Percentiles rank a stretch among this genome's conserved stretches.
These are phyloP conservation scores for Cephalopachus bancanus DNA, from an alignment of 2,797 vertebrate species.

Conservation along the genomic window DNA sequence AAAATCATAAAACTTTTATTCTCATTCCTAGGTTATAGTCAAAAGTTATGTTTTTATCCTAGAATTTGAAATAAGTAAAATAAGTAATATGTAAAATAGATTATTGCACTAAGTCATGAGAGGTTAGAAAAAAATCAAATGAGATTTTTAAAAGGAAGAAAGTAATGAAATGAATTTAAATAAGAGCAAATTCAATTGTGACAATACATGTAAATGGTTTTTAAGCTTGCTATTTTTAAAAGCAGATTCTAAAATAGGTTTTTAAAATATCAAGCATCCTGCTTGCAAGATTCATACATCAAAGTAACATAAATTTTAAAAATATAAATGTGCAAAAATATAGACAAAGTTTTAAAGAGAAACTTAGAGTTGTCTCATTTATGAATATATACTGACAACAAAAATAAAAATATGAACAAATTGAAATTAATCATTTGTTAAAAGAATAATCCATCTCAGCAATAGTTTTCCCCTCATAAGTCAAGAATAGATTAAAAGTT, in stretches of 20 bases:
- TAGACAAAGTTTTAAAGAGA: not conserved
- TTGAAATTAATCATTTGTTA: not conserved
- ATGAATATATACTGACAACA: not conserved
- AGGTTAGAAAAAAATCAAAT: not conserved
- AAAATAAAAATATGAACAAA: not conserved
- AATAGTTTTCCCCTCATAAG: not conserved
- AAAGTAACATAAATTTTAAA: conserved; percentile 26
- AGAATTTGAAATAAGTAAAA: conserved; percentile 9
- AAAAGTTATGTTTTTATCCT: not conserved
- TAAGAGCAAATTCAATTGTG: not conserved
- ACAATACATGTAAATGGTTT: conserved; percentile 19
- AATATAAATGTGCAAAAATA: not conserved
- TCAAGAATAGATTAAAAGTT: not conserved
- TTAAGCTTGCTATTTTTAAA: not conserved
- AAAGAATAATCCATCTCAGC: not conserved
- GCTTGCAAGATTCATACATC: not conserved
- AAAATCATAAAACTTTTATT: not conserved
- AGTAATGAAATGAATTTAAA: not conserved
- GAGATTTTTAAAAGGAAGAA: not conserved
- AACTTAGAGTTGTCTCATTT: not conserved
- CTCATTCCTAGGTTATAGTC: not conserved
- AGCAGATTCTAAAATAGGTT: not conserved
- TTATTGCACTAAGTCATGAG: not conserved
- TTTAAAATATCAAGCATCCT: not conserved
- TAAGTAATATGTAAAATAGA: not conserved